Evolutionary conservation across 1,140 invertebrate genomes (phyloP).

Genomic region (Alviniconcha marisindica): DNA sequence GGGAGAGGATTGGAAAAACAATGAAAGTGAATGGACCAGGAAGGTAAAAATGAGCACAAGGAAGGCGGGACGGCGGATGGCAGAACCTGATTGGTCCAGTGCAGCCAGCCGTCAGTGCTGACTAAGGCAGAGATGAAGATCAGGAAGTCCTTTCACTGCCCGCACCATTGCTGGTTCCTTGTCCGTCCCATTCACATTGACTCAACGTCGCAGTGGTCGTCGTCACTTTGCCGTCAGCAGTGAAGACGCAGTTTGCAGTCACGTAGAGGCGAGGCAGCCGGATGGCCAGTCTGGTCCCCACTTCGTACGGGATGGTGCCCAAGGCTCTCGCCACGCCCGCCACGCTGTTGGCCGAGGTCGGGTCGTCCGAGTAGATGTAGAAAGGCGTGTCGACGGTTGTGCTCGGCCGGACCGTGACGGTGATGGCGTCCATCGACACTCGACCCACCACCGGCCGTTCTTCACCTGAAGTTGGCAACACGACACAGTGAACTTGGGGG

Average conservation of each 20-base stretch:
- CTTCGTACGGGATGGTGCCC: slow-evolving; percentile 58
- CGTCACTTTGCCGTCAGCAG: slow-evolving; percentile 7
- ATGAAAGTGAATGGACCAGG: no score
- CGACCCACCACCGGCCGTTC: slow-evolving; percentile 55
- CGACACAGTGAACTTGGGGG: no score
- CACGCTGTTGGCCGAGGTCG: slow-evolving; percentile 46
- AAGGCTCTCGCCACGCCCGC: slow-evolving; percentile 44
- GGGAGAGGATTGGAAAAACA: no score
- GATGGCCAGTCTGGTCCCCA: slow-evolving; percentile 48
- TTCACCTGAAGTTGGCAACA: slow-evolving; percentile 40
- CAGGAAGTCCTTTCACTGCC: no score
- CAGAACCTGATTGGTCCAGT: no score
- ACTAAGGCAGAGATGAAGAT: no score
- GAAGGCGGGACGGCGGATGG: no score
- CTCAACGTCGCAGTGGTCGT: no score
- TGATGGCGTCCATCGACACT: slow-evolving; percentile 64
- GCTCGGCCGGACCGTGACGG: slow-evolving; percentile 47
- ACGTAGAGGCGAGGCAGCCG: slow-evolving; percentile 55
- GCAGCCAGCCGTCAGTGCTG: no score
- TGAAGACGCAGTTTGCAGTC: background rate
- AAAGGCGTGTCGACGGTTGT: slow-evolving; percentile 30
- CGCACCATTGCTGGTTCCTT: no score
- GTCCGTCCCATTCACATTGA: no score
- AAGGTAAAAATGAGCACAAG: no score
- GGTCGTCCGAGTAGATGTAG: slow-evolving; percentile 53